Evolutionary conservation across 2,113 vertebrate genomes (phyloP).

Genomic region (Proterorhinus semilunaris): DNA sequence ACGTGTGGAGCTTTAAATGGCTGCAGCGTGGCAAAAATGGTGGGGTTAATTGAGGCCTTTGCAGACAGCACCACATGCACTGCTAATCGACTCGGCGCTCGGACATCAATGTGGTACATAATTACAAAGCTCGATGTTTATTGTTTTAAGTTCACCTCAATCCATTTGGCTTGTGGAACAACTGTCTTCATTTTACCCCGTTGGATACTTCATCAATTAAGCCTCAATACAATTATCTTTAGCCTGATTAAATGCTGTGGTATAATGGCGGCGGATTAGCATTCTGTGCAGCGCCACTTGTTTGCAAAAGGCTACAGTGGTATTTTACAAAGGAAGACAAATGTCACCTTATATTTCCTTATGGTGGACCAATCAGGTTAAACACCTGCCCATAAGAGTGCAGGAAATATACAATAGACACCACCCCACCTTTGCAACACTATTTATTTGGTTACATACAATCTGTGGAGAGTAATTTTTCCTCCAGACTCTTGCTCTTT

Average conservation of each 20-base stretch:
- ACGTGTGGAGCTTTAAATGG: too few species aligned
- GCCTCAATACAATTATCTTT: constrained; percentile 60
- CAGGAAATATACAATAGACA: not conserved
- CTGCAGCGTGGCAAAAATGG: not conserved
- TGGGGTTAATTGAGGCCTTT: constrained; percentile 21
- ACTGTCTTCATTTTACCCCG: constrained; percentile 60
- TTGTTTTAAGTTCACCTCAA: constrained; percentile 41
- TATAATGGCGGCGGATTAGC: constrained; percentile 50
- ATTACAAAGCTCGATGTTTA: constrained; percentile 53
- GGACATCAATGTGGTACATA: constrained; percentile 58
- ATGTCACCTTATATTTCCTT: constrained; percentile 58
- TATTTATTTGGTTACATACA: constrained; percentile 49
- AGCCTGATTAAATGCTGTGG: constrained; percentile 56
- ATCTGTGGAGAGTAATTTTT: constrained; percentile 51
- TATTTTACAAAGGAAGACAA: constrained; percentile 65
- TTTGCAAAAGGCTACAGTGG: constrained; percentile 40
- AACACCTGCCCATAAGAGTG: not conserved
- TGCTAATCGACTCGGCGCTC: constrained; percentile 55
- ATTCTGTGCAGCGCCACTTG: constrained; percentile 34
- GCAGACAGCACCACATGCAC: constrained; percentile 38
- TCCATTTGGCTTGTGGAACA: constrained; percentile 56
- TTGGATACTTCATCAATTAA: constrained; percentile 67
- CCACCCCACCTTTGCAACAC: constrained; percentile 27
- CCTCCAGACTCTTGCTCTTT: constrained; percentile 29
- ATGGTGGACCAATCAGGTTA: constrained; percentile 54